Conservation (phyloP, 92 coral and sea anemone species). For the Muricea muricata region DNA sequence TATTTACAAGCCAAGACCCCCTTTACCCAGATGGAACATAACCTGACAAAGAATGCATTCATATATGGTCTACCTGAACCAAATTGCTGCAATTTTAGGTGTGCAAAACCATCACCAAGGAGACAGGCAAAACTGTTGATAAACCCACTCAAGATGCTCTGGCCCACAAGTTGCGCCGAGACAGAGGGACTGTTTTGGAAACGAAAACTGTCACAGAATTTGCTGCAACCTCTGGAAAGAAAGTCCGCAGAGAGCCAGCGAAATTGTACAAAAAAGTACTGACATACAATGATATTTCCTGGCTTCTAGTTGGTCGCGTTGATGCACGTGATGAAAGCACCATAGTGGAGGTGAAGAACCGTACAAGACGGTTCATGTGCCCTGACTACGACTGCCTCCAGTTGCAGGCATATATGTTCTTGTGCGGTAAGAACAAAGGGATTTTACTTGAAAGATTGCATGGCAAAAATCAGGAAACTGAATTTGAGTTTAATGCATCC, state of each 20-base stretch:
- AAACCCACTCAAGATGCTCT: constrained; percentile 67
- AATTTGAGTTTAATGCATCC: constrained; percentile 72
- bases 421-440: constrained; percentile 76
- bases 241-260: constrained; percentile 53
- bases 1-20: too few species aligned
- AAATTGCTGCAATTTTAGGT: constrained; percentile 43
- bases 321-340: constrained; percentile 84
- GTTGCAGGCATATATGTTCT: constrained; percentile 85
- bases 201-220: constrained; percentile 75
- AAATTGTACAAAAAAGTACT: constrained; percentile 58
- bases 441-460: constrained; percentile 80
- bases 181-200: constrained; percentile 88
- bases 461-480: constrained; percentile 76
- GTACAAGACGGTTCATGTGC: constrained; percentile 85
- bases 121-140: constrained; percentile 35
- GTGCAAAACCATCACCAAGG: constrained; percentile 57
- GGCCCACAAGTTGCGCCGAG: constrained; percentile 74
- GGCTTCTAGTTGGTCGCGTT: constrained; percentile 83
- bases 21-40: too few species aligned
- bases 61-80: too few species aligned
- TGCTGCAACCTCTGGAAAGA: constrained; percentile 70
- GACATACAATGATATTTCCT: constrained; percentile 74
- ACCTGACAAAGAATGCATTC: too few species aligned
- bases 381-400: constrained; percentile 90
- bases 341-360: constrained; percentile 92